Evolutionary conservation across 2,797 vertebrate species (phyloP), one percentile per base, ranked within the genome.

Genomic region (Pristis pectinata): DNA sequence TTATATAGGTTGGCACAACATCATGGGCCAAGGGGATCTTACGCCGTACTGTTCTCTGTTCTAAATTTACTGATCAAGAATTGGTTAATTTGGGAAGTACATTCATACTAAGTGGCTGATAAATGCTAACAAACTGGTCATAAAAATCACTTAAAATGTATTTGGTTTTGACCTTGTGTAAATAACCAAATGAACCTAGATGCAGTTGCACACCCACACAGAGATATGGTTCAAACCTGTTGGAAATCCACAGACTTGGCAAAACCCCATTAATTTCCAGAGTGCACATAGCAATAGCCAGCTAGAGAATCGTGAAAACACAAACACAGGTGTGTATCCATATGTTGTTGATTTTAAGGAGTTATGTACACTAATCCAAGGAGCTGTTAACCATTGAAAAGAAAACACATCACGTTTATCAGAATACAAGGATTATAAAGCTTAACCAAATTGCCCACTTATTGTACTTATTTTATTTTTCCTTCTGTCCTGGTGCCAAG

Each of bases 201-300:
- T 37, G 5, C 56, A 34, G 30, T 89, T 89, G 56, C 34, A 37
- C 53, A 7, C 56, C 56, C 56, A 89, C 85, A 37, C 85, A 19
- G 9, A 56, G 83, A 17, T 37, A 89, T 64, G 34, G 44, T 59
- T 89, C 85, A 59, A 89, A 89, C 85, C n/a, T 85, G 1, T 37
- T 89, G 59, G 30, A 37, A 89, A 89, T 37, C 85, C 34, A 89
- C 85, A 64, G 30, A 89, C 53, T 89, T 89, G 56, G 85, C 56
- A 37, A 89, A 61, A 9, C 85, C 1, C 34, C 56, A 61, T 89
- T 89, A 61, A n/a, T 89, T 61, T 89, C 56, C 13, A 59, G 30
- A 59, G 0, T 87, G 30, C 56, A n/a, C 4, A 87, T 56, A 27
- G 83, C 53, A 89, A 61, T 37, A 89, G 37, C 85, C 59, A 61